Evolutionary conservation across 2,113 vertebrate species (phyloP), one percentile per base, ranked within the genome.

Genomic region (Gallinago undulata): DNA sequence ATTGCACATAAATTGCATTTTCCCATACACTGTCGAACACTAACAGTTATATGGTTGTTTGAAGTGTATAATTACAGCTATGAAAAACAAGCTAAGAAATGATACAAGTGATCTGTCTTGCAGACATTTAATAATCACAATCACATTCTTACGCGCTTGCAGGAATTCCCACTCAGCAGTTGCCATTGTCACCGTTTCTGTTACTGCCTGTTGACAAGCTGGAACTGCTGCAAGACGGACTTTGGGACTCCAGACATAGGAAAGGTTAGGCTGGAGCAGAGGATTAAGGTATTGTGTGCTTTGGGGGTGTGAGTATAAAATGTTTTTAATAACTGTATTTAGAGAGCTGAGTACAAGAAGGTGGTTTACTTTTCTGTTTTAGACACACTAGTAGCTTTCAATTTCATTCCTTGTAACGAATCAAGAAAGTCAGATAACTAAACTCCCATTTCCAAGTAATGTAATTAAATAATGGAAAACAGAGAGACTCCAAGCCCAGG

Each of bases 191-290:
- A 50, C 66, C 0, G 1, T 48, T 84, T 82, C 62, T 10, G 1
- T 68, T 60, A 1, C 88, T 89, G 79, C 68, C 68, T 84, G 63
- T 39, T 93, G 92, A 81, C 57, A 67, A 62, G 56, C 77, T 84
- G 68, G 78, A 79, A 66, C 84, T 93, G 73, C 94, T 95, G 77
- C 68, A 68, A 57, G 85, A 33, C 67, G 59, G 74, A 51, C 51
- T 1, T 60, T 7, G 67, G 72, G 82, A 10, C 79, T 60, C 25
- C 79, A 89, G 76, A 27, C 75, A 57, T 2, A 28, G 59, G 66
- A 43, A 56, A 41, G 68, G 68, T 53, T 90, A 67, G 87, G 55
- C 76, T 77, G 68, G 59, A 93, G 73, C 10, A 37, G 43, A 59
- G 72, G 33, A 35, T 64, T 84, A 28, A 74, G 55, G 41, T 56